These are phyloP conservation scores for Philopotamus ludificatus DNA, from an alignment of 1,140 invertebrate species.

Conservation along the genomic window DNA sequence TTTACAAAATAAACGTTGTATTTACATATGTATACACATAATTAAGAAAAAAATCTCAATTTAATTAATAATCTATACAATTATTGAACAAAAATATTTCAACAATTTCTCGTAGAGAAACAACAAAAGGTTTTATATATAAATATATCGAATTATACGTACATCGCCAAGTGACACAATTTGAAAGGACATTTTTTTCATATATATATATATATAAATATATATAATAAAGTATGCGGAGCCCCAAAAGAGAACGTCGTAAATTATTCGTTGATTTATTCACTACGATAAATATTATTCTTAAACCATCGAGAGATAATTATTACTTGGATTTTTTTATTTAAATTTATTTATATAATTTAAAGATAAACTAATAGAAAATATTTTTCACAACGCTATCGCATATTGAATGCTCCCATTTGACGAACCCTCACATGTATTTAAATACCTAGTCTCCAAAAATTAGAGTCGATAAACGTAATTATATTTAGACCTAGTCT, in stretches of 20 bases:
- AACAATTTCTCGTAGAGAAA: not conserved
- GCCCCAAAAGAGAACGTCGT: constrained; percentile 16
- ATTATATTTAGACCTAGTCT: constrained; percentile 27
- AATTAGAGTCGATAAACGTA: constrained; percentile 20
- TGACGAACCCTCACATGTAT: constrained; percentile 31
- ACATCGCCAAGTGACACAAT: constrained; percentile 6
- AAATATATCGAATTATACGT: not conserved
- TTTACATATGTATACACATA: not conserved
- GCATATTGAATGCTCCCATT: constrained; percentile 34
- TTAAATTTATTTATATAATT: constrained; percentile 19
- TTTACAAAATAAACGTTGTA: too few species aligned
- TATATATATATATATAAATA: constrained; percentile 15
- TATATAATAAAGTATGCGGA: constrained; percentile 7
- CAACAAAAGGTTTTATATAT: not conserved
- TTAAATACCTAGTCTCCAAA: constrained; percentile 18
- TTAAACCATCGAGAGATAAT: constrained; percentile 32
- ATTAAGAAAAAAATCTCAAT: not conserved
- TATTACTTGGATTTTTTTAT: constrained; percentile 31
- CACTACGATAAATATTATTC: constrained; percentile 26
- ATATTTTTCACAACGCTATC: constrained; percentile 34
- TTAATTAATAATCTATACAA: not conserved
- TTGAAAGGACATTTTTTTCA: constrained; percentile 19
- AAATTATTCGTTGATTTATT: constrained; percentile 35
- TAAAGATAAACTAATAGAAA: constrained; percentile 32
- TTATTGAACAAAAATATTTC: not conserved